Base-by-base conservation (phyloP, 2,888 invertebrate species). In the Noctua janthe region DNA sequence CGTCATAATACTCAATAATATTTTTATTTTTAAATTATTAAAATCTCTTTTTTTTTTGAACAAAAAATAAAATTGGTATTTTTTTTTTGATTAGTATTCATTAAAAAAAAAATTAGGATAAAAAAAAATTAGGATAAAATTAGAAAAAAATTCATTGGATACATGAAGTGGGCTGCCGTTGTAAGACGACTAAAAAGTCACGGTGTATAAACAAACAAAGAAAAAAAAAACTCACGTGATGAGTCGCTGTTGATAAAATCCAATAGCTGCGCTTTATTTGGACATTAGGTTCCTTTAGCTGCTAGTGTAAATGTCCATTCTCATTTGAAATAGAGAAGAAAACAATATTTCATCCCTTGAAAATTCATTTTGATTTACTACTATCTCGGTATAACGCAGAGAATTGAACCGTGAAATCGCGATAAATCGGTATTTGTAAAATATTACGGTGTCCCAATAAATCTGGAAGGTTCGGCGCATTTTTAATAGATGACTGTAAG, bases 301-400 rank as follows among this genome's bases (percentile, higher is more conserved):
- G 20, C 17, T 64, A 47, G n/a, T 17, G 23, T 17, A 3, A 47
- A 47, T 4, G 69, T 3, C 7, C 1, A 47, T 47, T n/a, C 23
- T 69, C 43, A 15, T 74, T 47, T 74, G 69, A 86, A 69, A 82
- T 67, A 83, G 86, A 81, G 85, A 86, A 84, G 84, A 86, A 84
- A 84, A 88, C 80, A 85, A 82, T 90, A 90, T 90, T 91, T 91
- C 90, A 92, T 87, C 85, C 88, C 86, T 80, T 85, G 88, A 90
- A 88, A 82, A 85, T 91, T 88, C 83, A 85, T 86, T 90, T 89
- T 90, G 91, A 92, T 93, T 92, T 93, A 92, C 90, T 84, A 86
- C 80, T 78, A 83, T 74, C 70, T 67, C 77, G 89, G 89, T 88
- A 89, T 90, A 87, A 77, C 88, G 89, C 85, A 80, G 88, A 85